Evolutionary conservation across 2,888 invertebrate species (phyloP).

Genomic region (Willowsia nigromaculata): DNA sequence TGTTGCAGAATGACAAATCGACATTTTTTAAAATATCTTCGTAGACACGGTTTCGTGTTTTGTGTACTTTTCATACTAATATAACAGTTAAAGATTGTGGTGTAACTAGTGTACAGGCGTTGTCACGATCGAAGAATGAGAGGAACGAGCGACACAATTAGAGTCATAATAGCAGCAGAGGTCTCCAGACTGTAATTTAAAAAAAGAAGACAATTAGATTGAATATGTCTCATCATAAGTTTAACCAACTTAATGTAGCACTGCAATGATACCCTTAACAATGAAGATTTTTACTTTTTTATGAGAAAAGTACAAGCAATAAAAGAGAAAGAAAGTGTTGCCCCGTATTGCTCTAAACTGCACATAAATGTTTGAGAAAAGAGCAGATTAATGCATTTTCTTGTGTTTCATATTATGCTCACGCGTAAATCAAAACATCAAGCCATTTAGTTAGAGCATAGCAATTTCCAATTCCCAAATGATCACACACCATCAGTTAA

Average conservation of each 20-base stretch:
- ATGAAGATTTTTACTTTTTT: too few relatives aligned
- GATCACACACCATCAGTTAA: too few relatives aligned
- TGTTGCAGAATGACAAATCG: constrained; percentile 11
- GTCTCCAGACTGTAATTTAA: constrained; percentile 81
- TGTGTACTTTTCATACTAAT: neutral
- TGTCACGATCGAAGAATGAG: constrained; percentile 77
- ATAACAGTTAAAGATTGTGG: constrained; percentile 8
- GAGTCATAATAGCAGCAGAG: constrained; percentile 83
- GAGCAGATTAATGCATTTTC: too few relatives aligned
- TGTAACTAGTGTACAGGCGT: constrained; percentile 67
- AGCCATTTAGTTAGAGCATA: neutral
- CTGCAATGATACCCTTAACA: too few relatives aligned
- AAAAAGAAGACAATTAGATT: neutral
- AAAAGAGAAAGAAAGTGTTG: too few relatives aligned
- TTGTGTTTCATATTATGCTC: too few relatives aligned
- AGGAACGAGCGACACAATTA: constrained; percentile 81
- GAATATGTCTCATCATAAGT: too few relatives aligned
- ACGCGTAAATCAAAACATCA: neutral
- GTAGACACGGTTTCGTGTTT: neutral
- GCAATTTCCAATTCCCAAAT: too few relatives aligned
- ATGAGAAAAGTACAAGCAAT: too few relatives aligned
- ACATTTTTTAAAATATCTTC: neutral
- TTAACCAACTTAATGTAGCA: too few relatives aligned
- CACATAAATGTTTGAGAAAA: too few relatives aligned
- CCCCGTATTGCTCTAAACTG: too few relatives aligned